These are phyloP conservation scores for Drosophila yakuba DNA, from an alignment of 1,140 invertebrate genomes.

Conservation along the genomic window DNA sequence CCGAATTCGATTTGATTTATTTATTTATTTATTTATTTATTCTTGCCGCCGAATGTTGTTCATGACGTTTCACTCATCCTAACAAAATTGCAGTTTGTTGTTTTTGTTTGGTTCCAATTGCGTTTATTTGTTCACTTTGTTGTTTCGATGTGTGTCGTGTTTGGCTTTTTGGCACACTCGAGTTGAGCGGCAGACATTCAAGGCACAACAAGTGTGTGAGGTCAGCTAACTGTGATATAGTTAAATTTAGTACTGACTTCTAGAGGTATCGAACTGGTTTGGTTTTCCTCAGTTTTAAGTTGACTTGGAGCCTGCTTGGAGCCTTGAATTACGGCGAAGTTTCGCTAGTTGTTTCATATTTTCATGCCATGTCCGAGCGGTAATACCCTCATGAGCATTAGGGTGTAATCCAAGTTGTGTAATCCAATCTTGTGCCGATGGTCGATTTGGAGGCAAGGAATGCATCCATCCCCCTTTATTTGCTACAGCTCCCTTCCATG, in stretches of 20 bases:
- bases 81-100: slow-evolving; percentile 16
- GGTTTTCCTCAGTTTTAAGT: not conserved
- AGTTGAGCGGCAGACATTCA: not conserved
- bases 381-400: slow-evolving; percentile 34
- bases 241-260: not conserved
- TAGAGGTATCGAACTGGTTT: too few relatives aligned
- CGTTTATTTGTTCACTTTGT: slow-evolving; percentile 12
- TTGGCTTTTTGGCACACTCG: slow-evolving; percentile 38
- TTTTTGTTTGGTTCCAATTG: slow-evolving; percentile 25
- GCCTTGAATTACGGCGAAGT: too few relatives aligned
- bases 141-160: slow-evolving; percentile 19
- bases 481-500: not conserved
- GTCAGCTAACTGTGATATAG: not conserved
- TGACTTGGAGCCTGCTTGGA: not conserved
- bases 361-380: slow-evolving; percentile 17
- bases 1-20: slow-evolving; percentile 43
- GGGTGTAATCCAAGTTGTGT: slow-evolving; percentile 6
- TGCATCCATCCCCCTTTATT: not conserved
- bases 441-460: slow-evolving; percentile 16
- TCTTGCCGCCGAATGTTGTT: slow-evolving; percentile 30
- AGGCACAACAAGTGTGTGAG: slow-evolving; percentile 23
- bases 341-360: not conserved
- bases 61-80: slow-evolving; percentile 7
- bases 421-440: slow-evolving; percentile 30
- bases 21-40: slow-evolving; percentile 39